Conservation (phyloP, 2,888 invertebrate genomes). For the Dorcus hopei region DNA sequence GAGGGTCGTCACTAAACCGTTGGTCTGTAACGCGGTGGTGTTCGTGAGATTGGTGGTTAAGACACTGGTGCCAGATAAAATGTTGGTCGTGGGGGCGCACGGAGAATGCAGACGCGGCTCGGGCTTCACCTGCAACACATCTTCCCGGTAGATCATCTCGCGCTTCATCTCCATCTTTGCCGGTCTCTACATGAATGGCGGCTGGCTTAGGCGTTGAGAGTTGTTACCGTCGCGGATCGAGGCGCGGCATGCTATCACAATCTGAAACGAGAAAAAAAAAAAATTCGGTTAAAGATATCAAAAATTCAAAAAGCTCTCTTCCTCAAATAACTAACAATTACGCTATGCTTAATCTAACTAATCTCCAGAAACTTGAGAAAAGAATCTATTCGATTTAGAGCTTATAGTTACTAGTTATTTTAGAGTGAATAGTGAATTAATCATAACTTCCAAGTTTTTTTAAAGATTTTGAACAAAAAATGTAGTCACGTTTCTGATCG, state of each 20-base stretch:
- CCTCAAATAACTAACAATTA: too few species aligned
- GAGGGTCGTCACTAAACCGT: conserved; percentile 40
- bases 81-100: conserved; percentile 30
- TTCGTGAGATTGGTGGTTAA: conserved; percentile 33
- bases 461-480: too few species aligned
- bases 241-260: conserved; percentile 44
- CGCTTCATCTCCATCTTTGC: conserved; percentile 60
- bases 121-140: conserved; percentile 50
- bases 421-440: too few species aligned
- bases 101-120: conserved; percentile 46
- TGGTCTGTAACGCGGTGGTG: conserved; percentile 27
- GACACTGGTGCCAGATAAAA: conserved; percentile 27
- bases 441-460: too few species aligned
- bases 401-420: too few species aligned
- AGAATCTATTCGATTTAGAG: too few species aligned
- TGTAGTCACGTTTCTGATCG: too few species aligned
- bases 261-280: conserved; percentile 37
- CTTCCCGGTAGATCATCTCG: conserved; percentile 61
- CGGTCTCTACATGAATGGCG: conserved; percentile 15
- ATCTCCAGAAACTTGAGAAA: too few species aligned
- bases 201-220: conserved; percentile 13
- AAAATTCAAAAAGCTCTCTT: too few species aligned
- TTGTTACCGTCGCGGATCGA: conserved; percentile 39
- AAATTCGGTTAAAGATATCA: neutral
- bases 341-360: too few species aligned